Percentiles rank a stretch among this genome's conserved stretches.
Evolutionary conservation across 2,797 vertebrate genomes (phyloP).

Genomic region (Delichon dasypus): DNA sequence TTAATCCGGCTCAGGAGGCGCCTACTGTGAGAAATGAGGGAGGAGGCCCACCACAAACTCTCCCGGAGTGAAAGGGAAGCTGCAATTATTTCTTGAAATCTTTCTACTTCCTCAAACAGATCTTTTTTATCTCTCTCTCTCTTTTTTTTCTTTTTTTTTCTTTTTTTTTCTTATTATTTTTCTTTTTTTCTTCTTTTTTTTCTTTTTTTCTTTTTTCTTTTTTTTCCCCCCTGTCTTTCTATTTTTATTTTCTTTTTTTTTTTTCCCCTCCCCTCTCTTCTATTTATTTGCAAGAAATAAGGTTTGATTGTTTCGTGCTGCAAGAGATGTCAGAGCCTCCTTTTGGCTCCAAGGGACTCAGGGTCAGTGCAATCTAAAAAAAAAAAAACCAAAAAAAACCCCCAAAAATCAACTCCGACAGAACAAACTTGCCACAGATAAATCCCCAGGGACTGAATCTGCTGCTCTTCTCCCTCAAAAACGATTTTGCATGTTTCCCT

Average conservation of each 20-base stretch:
- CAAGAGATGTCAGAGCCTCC: not conserved
- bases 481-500: not conserved
- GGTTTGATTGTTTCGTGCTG: not conserved
- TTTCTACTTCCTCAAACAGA: not conserved
- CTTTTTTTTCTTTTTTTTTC: too few species aligned
- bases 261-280: not conserved
- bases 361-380: not conserved
- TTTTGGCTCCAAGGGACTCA: not conserved
- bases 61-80: not conserved
- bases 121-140: too few species aligned
- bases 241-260: too few species aligned
- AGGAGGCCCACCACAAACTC: not conserved
- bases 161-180: too few species aligned
- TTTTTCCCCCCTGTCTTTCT: too few species aligned
- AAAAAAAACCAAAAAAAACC: too few species aligned
- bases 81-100: not conserved
- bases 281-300: not conserved
- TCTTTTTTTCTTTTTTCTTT: too few species aligned
- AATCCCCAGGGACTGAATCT: not conserved
- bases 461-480: not conserved
- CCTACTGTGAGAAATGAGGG: not conserved
- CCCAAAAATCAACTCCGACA: not conserved
- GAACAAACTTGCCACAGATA: not conserved
- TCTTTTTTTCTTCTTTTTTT: too few species aligned
- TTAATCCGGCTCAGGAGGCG: not conserved